Evolutionary conservation across 2,888 invertebrate species (phyloP).

Genomic region (Keiferia lycopersicella): DNA sequence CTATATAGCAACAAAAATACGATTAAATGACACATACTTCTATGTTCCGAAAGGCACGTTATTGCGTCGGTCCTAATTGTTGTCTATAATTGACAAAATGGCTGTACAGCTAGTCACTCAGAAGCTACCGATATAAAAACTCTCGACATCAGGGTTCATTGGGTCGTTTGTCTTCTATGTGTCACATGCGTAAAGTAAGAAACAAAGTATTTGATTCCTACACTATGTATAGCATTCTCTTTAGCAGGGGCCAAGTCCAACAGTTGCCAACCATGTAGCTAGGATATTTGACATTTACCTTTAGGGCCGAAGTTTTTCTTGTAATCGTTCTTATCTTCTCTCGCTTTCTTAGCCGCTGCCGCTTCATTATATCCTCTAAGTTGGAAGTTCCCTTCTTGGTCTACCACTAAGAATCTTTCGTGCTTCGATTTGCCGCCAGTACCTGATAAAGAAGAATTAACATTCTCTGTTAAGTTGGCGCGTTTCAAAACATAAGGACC

Average conservation of each 20-base stretch:
- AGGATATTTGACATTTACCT: conserved; percentile 46
- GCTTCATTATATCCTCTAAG: conserved; percentile 84
- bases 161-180: too few species aligned
- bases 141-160: too few species aligned
- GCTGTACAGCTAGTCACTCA: too few species aligned
- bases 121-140: too few species aligned
- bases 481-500: background rate
- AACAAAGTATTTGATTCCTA: too few species aligned
- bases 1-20: too few species aligned
- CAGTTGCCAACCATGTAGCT: background rate
- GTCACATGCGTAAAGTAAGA: background rate
- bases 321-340: conserved; percentile 61
- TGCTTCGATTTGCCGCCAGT: conserved; percentile 88
- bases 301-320: conserved; percentile 75
- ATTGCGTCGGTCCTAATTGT: too few species aligned
- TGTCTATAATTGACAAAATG: too few species aligned
- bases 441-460: conserved; percentile 51
- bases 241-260: too few species aligned
- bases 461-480: background rate
- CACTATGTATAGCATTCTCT: too few species aligned
- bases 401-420: conserved; percentile 89
- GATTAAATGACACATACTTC: too few species aligned
- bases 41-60: too few species aligned
- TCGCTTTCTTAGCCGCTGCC: conserved; percentile 72
- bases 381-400: conserved; percentile 88